Evolutionary conservation across 2,888 invertebrate genomes (phyloP).

Genomic region (Eurytoma californica): DNA sequence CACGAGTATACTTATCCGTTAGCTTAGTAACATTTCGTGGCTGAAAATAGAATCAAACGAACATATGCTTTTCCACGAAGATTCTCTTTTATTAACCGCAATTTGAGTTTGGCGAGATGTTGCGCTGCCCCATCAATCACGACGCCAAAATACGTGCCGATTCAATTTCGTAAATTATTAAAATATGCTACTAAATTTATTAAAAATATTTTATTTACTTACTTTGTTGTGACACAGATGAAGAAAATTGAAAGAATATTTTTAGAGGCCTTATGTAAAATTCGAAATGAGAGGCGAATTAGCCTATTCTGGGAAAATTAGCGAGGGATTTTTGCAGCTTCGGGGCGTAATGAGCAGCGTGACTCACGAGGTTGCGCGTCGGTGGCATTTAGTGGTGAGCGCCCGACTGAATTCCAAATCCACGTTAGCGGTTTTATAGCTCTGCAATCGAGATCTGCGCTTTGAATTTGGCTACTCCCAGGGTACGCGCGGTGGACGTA

Average conservation of each 20-base stretch:
- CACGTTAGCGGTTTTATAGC: neutral
- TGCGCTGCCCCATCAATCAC: neutral
- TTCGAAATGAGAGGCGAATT: no score
- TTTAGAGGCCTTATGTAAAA: no score
- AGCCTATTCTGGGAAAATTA: neutral
- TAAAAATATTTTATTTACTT: no score
- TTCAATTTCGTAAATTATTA: no score
- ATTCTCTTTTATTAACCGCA: slow-evolving; percentile 16
- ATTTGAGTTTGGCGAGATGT: neutral
- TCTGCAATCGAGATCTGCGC: neutral
- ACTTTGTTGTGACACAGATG: no score
- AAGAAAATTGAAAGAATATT: no score
- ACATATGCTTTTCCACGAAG: slow-evolving; percentile 3
- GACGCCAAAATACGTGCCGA: neutral
- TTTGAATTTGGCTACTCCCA: neutral
- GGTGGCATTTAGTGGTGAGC: neutral
- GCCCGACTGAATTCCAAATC: slow-evolving; percentile 6
- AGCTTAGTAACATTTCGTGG: slow-evolving; percentile 18
- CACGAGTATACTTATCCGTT: slow-evolving; percentile 13
- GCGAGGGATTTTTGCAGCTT: neutral
- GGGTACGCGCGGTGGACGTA: neutral
- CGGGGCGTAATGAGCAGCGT: slow-evolving; percentile 1
- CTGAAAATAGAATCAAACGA: slow-evolving; percentile 15
- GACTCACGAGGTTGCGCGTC: neutral
- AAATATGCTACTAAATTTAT: no score